These are phyloP conservation scores for Crotalus horridus DNA, from an alignment of 2,113 vertebrate species.

Conservation along the genomic window DNA sequence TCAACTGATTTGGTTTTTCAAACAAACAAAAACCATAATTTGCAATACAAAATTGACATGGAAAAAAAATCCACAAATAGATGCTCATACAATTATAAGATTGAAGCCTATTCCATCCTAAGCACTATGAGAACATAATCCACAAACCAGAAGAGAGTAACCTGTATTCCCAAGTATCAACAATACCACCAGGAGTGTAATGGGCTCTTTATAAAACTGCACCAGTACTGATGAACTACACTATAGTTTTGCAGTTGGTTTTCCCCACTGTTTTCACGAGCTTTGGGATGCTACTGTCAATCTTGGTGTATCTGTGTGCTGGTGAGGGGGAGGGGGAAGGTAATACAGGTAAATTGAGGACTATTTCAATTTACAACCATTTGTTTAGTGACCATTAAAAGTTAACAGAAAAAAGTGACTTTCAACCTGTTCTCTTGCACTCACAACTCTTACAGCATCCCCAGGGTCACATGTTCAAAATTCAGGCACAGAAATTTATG, in stretches of 20 bases:
- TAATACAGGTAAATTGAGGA: not conserved
- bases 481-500: not conserved
- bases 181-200: conserved; percentile 9
- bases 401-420: not conserved
- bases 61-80: conserved; percentile 15
- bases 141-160: not conserved
- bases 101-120: conserved; percentile 4
- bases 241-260: not conserved
- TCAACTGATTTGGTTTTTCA: conserved; percentile 24
- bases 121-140: conserved; percentile 23
- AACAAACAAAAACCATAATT: conserved; percentile 30
- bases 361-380: not conserved
- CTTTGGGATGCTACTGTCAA: not conserved
- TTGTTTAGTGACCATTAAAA: not conserved
- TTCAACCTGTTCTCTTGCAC: not conserved
- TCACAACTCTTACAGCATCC: not conserved
- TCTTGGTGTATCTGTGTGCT: not conserved
- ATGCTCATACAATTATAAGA: conserved; percentile 17
- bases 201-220: not conserved
- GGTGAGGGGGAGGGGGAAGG: not conserved
- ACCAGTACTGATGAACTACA: not conserved
- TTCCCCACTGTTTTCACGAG: not conserved
- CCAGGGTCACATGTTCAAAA: not conserved
- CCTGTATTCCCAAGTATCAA: conserved; percentile 3
- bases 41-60: conserved; percentile 24